Evolutionary conservation across 2,888 invertebrate genomes (phyloP).

Genomic region (Trissolcus brochymenae): DNA sequence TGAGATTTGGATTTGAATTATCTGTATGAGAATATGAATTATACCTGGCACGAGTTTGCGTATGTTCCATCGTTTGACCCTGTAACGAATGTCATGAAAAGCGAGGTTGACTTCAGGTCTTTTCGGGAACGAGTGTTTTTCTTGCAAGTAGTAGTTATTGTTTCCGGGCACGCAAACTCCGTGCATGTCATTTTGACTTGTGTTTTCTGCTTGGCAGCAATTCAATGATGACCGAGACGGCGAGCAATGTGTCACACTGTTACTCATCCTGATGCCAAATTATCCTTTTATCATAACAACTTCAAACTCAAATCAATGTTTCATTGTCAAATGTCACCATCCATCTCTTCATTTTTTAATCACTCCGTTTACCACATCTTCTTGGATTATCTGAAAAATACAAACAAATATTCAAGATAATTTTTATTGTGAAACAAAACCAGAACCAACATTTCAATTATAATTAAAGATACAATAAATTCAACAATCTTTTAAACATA

Average conservation of each 20-base stretch:
- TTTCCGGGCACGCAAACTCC: constrained; percentile 63
- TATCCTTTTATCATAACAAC: constrained; percentile 14
- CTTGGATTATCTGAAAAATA: neutral
- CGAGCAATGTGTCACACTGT: constrained; percentile 64
- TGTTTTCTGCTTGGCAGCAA: constrained; percentile 72
- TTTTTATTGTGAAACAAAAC: neutral
- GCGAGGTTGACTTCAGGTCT: constrained; percentile 83
- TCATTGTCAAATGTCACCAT: neutral
- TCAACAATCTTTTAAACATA: too few relatives aligned
- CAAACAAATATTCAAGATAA: neutral
- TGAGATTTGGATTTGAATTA: neutral
- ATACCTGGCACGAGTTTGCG: constrained; percentile 80
- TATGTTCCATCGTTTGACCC: constrained; percentile 79
- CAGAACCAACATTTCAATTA: too few relatives aligned
- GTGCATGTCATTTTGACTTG: constrained; percentile 68
- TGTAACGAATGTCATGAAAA: constrained; percentile 83
- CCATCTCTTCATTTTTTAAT: neutral
- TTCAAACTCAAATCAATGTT: constrained; percentile 32
- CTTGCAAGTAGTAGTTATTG: constrained; percentile 69
- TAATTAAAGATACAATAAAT: too few relatives aligned
- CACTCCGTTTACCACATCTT: neutral
- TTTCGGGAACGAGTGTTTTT: constrained; percentile 77
- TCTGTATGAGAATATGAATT: constrained; percentile 1
- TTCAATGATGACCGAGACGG: constrained; percentile 72
- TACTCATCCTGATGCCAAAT: constrained; percentile 58